phyloP scores from a whole-genome alignment of 2,888 invertebrate genomes.

The Nezara viridula region DNA sequence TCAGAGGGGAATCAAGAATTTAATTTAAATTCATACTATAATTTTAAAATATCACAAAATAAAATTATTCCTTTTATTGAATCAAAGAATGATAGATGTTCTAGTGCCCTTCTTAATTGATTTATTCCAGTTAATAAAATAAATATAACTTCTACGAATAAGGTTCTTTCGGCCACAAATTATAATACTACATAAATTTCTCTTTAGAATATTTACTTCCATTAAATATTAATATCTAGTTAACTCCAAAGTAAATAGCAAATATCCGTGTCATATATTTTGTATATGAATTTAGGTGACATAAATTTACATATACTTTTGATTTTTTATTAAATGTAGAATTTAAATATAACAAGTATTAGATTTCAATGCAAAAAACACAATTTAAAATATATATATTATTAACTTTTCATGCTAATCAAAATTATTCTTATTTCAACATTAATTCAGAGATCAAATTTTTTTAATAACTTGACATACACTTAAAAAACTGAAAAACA shows the following conservation, averaged over 20 bases:
- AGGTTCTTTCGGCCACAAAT: too few relatives aligned
- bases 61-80: neutral
- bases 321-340: neutral
- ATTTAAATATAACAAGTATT: neutral
- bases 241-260: neutral
- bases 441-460: too few relatives aligned
- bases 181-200: neutral
- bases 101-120: neutral
- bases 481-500: too few relatives aligned
- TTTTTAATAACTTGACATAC: too few relatives aligned
- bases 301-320: neutral
- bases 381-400: too few relatives aligned
- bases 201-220: neutral
- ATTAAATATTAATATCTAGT: neutral
- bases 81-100: neutral
- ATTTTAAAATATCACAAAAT: neutral
- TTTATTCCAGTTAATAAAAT: neutral
- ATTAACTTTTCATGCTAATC: too few relatives aligned
- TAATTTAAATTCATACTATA: neutral
- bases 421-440: too few relatives aligned
- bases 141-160: too few relatives aligned
- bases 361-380: too few relatives aligned
- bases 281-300: too few relatives aligned
- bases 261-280: neutral
- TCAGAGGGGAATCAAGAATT: too few relatives aligned